phyloP scores from a whole-genome alignment of 2,113 vertebrate genomes.

The Acanthisitta chloris region DNA sequence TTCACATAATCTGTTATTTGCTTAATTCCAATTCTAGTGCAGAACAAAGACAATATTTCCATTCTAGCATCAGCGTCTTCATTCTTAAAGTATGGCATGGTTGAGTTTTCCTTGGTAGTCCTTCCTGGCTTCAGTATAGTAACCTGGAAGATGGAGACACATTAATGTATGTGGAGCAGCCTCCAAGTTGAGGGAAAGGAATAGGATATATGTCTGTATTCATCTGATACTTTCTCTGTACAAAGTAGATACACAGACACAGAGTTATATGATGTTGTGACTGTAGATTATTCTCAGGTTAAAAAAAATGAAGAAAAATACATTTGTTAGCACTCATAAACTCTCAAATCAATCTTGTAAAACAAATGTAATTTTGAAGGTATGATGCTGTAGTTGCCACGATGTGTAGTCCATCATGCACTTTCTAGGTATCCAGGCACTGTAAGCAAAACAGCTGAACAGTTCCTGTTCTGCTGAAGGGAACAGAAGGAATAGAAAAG shows the following conservation, averaged over 20 bases:
- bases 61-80: not conserved
- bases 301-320: not conserved
- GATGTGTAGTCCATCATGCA: not conserved
- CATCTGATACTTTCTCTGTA: not conserved
- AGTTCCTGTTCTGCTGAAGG: not conserved
- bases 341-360: not conserved
- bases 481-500: not conserved
- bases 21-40: not conserved
- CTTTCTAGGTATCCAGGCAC: not conserved
- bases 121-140: not conserved
- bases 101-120: not conserved
- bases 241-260: not conserved
- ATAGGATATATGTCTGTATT: not conserved
- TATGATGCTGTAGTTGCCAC: not conserved
- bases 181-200: not conserved
- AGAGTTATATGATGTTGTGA: not conserved
- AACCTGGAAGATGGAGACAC: not conserved
- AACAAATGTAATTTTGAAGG: not conserved
- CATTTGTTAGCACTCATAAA: not conserved
- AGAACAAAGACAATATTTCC: not conserved
- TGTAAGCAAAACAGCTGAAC: not conserved
- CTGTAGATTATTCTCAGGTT: not conserved
- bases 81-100: not conserved
- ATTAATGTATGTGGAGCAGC: not conserved
- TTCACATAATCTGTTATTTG: not conserved